Conservation (phyloP, 2,888 invertebrate genomes). For the Aspidiotus rigidus region DNA sequence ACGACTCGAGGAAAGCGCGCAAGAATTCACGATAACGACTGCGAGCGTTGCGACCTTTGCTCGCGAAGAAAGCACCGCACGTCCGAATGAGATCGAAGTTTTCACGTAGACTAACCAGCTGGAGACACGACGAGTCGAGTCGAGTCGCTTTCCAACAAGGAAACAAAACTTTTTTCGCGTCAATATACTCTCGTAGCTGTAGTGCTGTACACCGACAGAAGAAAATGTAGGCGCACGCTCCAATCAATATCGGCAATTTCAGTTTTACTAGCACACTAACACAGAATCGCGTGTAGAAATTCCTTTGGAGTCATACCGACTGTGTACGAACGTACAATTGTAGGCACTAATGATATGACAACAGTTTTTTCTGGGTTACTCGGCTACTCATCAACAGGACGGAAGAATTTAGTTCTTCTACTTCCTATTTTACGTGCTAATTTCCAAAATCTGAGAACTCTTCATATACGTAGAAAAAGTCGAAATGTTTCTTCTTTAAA, state of each 20-base stretch:
- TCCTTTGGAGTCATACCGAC: too few relatives aligned
- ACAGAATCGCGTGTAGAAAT: constrained; percentile 6
- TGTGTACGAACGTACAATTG: too few relatives aligned
- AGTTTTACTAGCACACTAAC: constrained; percentile 18
- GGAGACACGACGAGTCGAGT: not conserved
- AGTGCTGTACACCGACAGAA: not conserved
- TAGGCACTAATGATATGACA: constrained; percentile 19
- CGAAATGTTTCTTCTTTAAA: too few relatives aligned
- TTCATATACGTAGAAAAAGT: too few relatives aligned
- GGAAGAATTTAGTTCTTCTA: too few relatives aligned
- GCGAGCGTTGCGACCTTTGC: too few relatives aligned
- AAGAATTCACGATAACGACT: too few relatives aligned
- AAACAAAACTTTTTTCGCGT: not conserved
- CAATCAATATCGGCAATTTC: constrained; percentile 32
- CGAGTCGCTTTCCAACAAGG: constrained; percentile 21
- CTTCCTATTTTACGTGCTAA: too few relatives aligned
- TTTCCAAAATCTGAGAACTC: too few relatives aligned
- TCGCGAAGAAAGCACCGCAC: too few relatives aligned
- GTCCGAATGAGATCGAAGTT: not conserved
- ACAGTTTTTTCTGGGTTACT: constrained; percentile 27
- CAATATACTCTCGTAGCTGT: not conserved
- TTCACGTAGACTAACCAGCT: constrained; percentile 19
- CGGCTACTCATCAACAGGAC: constrained; percentile 21
- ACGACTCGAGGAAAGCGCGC: too few relatives aligned
- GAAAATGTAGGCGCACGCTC: constrained; percentile 29